Percentiles rank a stretch among this genome's conserved stretches.
These are phyloP conservation scores for Bombylius major DNA, from an alignment of 2,888 invertebrate species.

Conservation along the genomic window DNA sequence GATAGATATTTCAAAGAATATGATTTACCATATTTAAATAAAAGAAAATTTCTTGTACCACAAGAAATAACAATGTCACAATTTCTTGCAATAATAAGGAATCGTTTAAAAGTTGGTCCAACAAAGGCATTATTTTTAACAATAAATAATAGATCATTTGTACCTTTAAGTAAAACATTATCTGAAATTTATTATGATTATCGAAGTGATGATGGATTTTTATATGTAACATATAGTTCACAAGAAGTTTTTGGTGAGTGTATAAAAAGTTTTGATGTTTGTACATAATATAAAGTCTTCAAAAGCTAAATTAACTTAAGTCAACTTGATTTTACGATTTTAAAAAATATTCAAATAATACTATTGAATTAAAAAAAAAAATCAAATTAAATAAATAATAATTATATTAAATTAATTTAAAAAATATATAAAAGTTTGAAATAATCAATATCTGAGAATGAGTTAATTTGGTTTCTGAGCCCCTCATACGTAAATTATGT, in stretches of 20 bases:
- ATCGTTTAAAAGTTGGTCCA: constrained; percentile 40
- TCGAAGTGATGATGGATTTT: constrained; percentile 70
- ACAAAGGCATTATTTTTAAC: constrained; percentile 66
- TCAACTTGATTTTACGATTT: too few relatives aligned
- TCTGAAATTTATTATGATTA: constrained; percentile 67
- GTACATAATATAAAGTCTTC: too few relatives aligned
- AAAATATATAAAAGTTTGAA: too few relatives aligned
- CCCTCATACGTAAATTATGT: too few relatives aligned
- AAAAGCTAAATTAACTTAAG: too few relatives aligned
- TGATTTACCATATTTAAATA: constrained; percentile 62
- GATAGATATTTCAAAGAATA: constrained; percentile 70
- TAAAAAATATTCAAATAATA: neutral
- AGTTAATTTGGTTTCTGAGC: too few relatives aligned
- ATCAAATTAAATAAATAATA: too few relatives aligned
- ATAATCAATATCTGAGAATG: too few relatives aligned
- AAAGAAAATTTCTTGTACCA: constrained; percentile 78
- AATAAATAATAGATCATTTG: constrained; percentile 69
- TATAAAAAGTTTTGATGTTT: too few relatives aligned
- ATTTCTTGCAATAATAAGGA: constrained; percentile 64
- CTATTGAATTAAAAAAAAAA: neutral
- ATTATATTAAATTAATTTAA: too few relatives aligned
- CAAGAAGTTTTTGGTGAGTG: constrained; percentile 70
- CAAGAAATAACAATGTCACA: constrained; percentile 83
- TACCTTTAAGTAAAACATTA: constrained; percentile 67
- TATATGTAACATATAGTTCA: constrained; percentile 80